Base-by-base conservation (phyloP, 2,113 vertebrate genomes). In the Oostethus manadensis region DNA sequence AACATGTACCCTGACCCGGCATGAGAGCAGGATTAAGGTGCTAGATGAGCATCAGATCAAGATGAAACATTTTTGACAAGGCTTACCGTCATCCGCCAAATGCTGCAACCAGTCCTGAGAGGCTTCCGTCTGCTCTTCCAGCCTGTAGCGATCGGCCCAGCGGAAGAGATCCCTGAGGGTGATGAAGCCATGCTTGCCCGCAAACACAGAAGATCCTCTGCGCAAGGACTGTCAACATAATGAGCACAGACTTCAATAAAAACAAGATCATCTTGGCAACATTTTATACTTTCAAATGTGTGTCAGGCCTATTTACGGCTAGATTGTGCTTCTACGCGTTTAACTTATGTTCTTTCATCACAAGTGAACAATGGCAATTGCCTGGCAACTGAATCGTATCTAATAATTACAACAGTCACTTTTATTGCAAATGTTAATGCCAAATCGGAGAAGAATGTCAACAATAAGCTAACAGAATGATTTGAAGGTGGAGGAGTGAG, bases 101-200 rank as follows among this genome's bases (percentile, higher is more conserved):
- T 97, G 94, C 70, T 97, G 94, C 61, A 97, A 91, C 97, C 97
- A 98, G 71, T 98, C 97, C 50, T 88, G 93, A 0, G 92, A 90
- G 43, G 87, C 68, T 42, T 92, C 89, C 0, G 75, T 86, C 79
- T 93, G 92, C 42, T 93, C 92, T 68, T 94, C 90, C 74, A 95
- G 62, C 40, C 93, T 83, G 81, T 98, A 99, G 46, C 97, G 91
- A 40, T 99, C 94, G 22, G 94, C 95, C 96, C 97, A 99, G 47
- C 97, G 93, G 74, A 99, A 99, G 23, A 99, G 90, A 75, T 99
- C 97, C 62, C 97, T 84, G 59, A 99, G 86, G 2, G 96, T 98
- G 64, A 99, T 97, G 83, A 95, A 99, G 3, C 97, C 97, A 0
- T 98, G 93, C 69, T 99, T 99, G 71, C 97, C 97, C 17, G 97